Evolutionary conservation across 23 tunicate genomes (phyloP).

Genomic region (Aplidium turbinatum): DNA sequence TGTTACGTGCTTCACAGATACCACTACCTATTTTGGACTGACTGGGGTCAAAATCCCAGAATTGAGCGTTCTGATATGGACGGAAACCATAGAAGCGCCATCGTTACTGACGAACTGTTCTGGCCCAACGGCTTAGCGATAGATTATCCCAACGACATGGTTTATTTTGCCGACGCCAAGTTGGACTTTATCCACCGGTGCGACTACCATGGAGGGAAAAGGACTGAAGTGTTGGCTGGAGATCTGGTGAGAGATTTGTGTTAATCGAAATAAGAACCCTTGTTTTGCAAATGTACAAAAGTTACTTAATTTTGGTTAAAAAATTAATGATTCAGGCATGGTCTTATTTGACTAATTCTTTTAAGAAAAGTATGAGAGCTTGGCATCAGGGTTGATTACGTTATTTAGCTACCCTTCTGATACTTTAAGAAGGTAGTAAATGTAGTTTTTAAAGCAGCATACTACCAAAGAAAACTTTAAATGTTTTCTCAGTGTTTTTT

Average conservation of each 20-base stretch:
- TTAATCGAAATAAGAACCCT: too few relatives aligned
- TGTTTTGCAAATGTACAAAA: background rate
- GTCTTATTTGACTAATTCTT: background rate
- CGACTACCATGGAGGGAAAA: slow-evolving; percentile 51
- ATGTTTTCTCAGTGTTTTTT: too few relatives aligned
- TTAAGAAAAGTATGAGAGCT: too few relatives aligned
- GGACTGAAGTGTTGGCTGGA: slow-evolving; percentile 72
- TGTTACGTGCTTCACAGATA: too few relatives aligned
- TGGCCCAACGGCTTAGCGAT: slow-evolving; percentile 93
- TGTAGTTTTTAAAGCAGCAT: too few relatives aligned
- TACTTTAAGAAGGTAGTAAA: too few relatives aligned
- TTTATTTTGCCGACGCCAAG: slow-evolving; percentile 91
- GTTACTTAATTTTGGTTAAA: background rate
- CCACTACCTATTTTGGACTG: slow-evolving; percentile 84
- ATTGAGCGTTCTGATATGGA: slow-evolving; percentile 84
- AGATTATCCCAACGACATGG: slow-evolving; percentile 65
- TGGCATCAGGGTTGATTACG: too few relatives aligned
- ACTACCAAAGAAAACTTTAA: too few relatives aligned
- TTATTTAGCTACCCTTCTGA: too few relatives aligned
- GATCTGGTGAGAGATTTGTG: slow-evolving; percentile 77
- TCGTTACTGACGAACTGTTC: slow-evolving; percentile 62
- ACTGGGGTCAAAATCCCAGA: slow-evolving; percentile 90
- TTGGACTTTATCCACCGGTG: slow-evolving; percentile 84
- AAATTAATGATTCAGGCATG: background rate
- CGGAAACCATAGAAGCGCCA: slow-evolving; percentile 41